Evolutionary conservation across 2,797 vertebrate genomes (phyloP).

Genomic region (Leptoclinus maculatus): DNA sequence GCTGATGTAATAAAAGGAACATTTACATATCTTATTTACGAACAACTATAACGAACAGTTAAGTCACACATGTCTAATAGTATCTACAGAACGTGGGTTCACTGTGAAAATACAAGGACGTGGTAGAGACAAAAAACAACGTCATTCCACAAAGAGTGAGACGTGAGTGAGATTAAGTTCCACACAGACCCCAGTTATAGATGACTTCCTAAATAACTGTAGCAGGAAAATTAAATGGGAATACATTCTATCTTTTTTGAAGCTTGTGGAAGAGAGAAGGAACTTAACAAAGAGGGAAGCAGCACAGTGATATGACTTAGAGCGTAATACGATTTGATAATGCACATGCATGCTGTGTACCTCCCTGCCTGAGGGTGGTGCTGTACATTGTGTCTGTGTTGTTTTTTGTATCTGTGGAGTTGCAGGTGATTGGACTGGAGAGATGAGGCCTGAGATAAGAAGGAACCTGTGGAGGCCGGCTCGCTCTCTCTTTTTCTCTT

Average conservation of each 20-base stretch:
- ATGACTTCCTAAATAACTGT: conserved; percentile 44
- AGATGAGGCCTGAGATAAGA: too few relatives aligned
- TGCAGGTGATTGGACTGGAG: too few relatives aligned
- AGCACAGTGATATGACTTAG: conserved; percentile 1
- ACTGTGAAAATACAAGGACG: not conserved
- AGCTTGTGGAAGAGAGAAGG: conserved; percentile 17
- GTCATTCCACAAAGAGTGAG: conserved; percentile 12
- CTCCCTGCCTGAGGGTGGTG: too few relatives aligned
- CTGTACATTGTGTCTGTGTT: too few relatives aligned
- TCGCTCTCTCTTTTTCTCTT: too few relatives aligned
- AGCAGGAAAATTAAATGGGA: conserved; percentile 54
- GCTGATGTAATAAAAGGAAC: conserved; percentile 1
- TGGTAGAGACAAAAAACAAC: not conserved
- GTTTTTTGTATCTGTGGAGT: too few relatives aligned
- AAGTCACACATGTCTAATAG: not conserved
- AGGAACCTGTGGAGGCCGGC: too few relatives aligned
- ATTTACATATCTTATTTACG: conserved; percentile 26
- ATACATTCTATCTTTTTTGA: conserved; percentile 61
- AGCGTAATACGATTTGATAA: too few relatives aligned
- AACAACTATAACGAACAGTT: not conserved
- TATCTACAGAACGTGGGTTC: not conserved
- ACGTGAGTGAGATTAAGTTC: conserved; percentile 33
- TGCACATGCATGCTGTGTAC: too few relatives aligned
- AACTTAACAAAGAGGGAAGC: conserved; percentile 61
- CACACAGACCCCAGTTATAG: conserved; percentile 19